Conservation (phyloP, 1,140 invertebrate species). For the Hypothenemus hampei region DNA sequence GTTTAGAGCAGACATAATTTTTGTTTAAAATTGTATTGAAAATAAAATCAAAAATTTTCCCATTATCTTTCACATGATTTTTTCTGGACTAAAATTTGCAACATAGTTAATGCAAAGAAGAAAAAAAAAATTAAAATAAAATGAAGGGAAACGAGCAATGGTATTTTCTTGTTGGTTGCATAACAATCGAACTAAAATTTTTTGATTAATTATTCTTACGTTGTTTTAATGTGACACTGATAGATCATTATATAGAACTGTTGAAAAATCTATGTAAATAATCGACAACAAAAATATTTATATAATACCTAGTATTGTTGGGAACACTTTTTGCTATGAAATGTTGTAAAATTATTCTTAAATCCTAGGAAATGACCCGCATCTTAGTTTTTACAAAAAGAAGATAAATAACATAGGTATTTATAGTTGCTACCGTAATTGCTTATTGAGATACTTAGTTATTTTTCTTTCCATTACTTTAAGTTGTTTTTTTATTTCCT, state of each 20-base stretch:
- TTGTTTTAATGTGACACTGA: slow-evolving; percentile 31
- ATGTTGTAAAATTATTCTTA: slow-evolving; percentile 28
- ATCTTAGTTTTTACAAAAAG: slow-evolving; percentile 26
- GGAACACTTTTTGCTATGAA: slow-evolving; percentile 41
- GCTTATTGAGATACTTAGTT: not conserved
- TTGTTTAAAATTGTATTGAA: no score
- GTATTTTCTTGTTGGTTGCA: no score
- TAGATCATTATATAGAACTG: slow-evolving; percentile 29
- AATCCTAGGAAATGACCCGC: slow-evolving; percentile 20
- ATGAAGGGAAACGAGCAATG: no score
- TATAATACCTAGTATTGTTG: slow-evolving; percentile 37
- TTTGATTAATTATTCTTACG: no score
- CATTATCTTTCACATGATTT: no score
- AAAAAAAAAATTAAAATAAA: no score
- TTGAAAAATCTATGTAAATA: slow-evolving; percentile 38
- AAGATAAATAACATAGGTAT: slow-evolving; percentile 3
- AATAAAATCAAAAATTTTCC: no score
- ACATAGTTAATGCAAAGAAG: no score
- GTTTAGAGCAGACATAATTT: no score
- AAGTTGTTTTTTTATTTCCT: slow-evolving; percentile 1
- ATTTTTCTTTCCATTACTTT: not conserved
- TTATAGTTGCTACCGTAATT: not conserved
- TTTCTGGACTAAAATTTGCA: no score
- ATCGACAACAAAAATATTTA: slow-evolving; percentile 36
- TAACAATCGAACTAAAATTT: no score